These are phyloP conservation scores for Sebastes nivosus DNA, from an alignment of 2,797 vertebrate species.

Conservation along the genomic window DNA sequence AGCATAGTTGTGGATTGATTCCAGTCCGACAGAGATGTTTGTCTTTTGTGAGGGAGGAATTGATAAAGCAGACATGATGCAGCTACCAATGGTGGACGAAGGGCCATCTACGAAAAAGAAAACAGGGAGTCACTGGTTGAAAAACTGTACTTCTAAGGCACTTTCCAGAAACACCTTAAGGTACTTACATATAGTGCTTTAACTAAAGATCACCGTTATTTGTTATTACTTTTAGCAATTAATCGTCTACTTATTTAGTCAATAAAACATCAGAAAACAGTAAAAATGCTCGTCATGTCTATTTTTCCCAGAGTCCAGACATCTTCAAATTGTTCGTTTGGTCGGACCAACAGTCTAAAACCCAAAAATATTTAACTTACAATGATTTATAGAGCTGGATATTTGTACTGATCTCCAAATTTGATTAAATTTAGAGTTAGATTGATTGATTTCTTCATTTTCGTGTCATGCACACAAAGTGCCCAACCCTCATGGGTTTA, in stretches of 20 bases:
- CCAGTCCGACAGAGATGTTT: constrained; percentile 65
- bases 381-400: neutral
- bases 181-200: too few species aligned
- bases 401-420: neutral
- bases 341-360: too few species aligned
- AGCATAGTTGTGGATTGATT: constrained; percentile 56
- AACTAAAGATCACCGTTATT: too few species aligned
- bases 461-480: too few species aligned
- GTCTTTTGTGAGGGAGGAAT: constrained; percentile 77
- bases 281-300: too few species aligned
- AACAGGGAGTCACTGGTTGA: neutral
- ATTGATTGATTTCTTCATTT: neutral
- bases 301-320: too few species aligned
- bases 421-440: neutral
- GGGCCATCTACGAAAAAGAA: constrained; percentile 52
- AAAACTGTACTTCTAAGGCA: rapidly evolving
- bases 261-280: neutral
- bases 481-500: too few species aligned
- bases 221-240: neutral
- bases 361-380: neutral
- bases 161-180: too few species aligned
- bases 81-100: constrained; percentile 67
- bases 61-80: constrained; percentile 79
- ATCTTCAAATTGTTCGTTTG: too few species aligned
- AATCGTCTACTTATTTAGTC: neutral